Evolutionary conservation across 1,140 invertebrate genomes (phyloP).

Genomic region (Drosophila azteca): DNA sequence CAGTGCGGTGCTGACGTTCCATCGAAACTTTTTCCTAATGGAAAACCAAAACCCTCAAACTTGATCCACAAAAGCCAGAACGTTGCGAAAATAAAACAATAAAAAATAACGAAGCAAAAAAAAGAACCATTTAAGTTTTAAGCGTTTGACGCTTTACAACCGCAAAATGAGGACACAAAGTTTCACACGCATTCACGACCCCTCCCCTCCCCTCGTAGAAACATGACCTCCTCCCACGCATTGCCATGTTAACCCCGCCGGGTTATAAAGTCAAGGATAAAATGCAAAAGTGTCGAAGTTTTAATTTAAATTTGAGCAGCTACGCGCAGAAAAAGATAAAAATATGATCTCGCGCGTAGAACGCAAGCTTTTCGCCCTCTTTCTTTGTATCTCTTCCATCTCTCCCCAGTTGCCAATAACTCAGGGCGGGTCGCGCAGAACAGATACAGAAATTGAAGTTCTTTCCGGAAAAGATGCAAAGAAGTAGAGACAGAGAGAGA

Average conservation of each 20-base stretch:
- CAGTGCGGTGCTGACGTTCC: background rate
- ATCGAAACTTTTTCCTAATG: slow-evolving; percentile 36
- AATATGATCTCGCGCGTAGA: slow-evolving; percentile 35
- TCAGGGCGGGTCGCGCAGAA: slow-evolving; percentile 25
- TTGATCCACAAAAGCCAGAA: slow-evolving; percentile 59
- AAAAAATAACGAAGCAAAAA: slow-evolving; percentile 39
- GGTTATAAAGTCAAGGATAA: slow-evolving; percentile 80
- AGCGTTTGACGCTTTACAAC: slow-evolving; percentile 80
- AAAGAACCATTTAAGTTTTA: slow-evolving; percentile 77
- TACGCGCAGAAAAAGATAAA: slow-evolving; percentile 36
- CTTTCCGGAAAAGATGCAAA: slow-evolving; percentile 13
- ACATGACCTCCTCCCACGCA: slow-evolving; percentile 47
- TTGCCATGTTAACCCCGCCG: slow-evolving; percentile 68
- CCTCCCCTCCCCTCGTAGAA: slow-evolving; percentile 8
- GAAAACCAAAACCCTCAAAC: slow-evolving; percentile 55
- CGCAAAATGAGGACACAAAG: slow-evolving; percentile 77
- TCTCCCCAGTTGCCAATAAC: slow-evolving; percentile 48
- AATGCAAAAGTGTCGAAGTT: slow-evolving; percentile 78
- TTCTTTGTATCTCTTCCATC: too few species aligned
- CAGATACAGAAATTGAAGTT: slow-evolving; percentile 41
- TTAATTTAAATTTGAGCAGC: slow-evolving; percentile 77
- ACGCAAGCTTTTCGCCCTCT: slow-evolving; percentile 14
- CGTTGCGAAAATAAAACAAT: slow-evolving; percentile 52
- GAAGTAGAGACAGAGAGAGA: background rate
- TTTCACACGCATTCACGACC: slow-evolving; percentile 54